A percentile compares a stretch with the other conserved stretches of the same genome.
Conservation (phyloP, 2,797 vertebrate species). For the Siniperca obscura region DNA sequence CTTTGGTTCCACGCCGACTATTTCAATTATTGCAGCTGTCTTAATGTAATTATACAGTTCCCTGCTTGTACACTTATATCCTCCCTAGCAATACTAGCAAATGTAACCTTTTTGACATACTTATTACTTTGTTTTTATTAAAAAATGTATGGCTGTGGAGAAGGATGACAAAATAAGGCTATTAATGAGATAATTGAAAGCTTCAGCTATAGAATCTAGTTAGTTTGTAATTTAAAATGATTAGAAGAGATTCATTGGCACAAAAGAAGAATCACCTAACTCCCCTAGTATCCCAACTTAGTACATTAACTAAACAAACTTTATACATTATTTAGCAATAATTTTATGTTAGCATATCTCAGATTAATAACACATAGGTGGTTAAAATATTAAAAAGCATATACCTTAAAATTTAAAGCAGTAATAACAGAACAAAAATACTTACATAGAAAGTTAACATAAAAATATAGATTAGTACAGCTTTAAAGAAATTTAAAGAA, state of each 20-base stretch:
- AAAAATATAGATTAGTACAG: background rate
- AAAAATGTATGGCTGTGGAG: background rate
- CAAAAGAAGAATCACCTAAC: background rate
- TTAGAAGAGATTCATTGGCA: background rate
- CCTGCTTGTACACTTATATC: background rate
- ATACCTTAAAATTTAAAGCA: background rate
- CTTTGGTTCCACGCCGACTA: slow-evolving; percentile 33
- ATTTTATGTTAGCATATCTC: background rate
- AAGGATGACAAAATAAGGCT: background rate
- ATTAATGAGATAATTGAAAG: slow-evolving; percentile 3
- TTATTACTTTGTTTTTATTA: slow-evolving; percentile 1
- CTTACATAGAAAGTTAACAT: too few species aligned
- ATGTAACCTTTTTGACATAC: slow-evolving; percentile 11
- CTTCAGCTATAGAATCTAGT: background rate
- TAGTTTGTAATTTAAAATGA: slow-evolving; percentile 9
- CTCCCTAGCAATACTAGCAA: background rate
- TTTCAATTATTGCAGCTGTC: slow-evolving; percentile 24
- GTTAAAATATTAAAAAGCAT: background rate
- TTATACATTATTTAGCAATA: background rate
- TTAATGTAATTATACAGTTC: slow-evolving; percentile 39
- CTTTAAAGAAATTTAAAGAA: background rate
- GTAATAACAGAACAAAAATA: background rate
- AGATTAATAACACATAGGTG: background rate
- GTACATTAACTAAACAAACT: background rate
- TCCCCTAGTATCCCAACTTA: background rate